These are phyloP conservation scores for Trachurus trachurus DNA, from an alignment of 2,797 vertebrate genomes.

Conservation along the genomic window DNA sequence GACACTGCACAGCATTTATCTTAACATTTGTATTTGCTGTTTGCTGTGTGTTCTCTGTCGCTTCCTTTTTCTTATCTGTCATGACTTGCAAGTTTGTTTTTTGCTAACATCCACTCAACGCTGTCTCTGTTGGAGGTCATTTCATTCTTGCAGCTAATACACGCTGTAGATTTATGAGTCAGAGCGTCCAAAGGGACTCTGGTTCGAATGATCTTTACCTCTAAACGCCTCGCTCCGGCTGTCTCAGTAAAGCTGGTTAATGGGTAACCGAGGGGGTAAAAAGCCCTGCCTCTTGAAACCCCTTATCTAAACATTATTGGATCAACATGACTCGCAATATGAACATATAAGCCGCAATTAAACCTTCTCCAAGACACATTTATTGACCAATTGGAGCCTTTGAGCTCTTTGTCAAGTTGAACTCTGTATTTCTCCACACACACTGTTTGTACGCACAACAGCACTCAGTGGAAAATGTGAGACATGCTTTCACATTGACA, in stretches of 20 bases:
- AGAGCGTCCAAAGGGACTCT: constrained; percentile 6
- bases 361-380: constrained; percentile 10
- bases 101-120: background rate
- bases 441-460: background rate
- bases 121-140: background rate
- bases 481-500: constrained; percentile 7
- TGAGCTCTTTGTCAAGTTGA: constrained; percentile 19
- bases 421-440: constrained; percentile 26
- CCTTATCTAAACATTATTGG: constrained; percentile 57
- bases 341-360: constrained; percentile 14
- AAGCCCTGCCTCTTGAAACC: constrained; percentile 36
- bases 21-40: background rate
- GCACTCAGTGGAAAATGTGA: background rate
- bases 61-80: background rate
- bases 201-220: constrained; percentile 17
- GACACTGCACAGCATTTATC: background rate
- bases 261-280: constrained; percentile 41
- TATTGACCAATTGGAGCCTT: constrained; percentile 11
- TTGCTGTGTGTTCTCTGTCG: background rate
- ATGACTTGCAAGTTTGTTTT: background rate
- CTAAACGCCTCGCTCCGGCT: constrained; percentile 8
- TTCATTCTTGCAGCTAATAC: background rate
- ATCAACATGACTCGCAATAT: constrained; percentile 46
- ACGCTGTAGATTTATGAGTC: background rate
- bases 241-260: constrained; percentile 53